Evolutionary conservation across 2,888 invertebrate species (phyloP), one percentile per base, ranked within the genome.

Genomic region (Harpagoxenus sublaevis): DNA sequence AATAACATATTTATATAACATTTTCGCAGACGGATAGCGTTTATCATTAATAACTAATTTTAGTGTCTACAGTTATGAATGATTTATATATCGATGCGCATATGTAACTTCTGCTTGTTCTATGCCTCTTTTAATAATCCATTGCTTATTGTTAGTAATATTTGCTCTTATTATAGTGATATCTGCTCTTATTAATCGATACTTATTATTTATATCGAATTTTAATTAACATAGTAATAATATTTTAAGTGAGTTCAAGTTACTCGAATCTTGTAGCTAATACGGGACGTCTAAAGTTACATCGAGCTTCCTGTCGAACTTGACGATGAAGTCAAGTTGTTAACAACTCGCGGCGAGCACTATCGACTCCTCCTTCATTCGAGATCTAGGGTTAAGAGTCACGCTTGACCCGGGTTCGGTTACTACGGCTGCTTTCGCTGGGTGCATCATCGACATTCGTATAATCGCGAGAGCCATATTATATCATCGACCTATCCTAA

Each of bases 401-500:
- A 57, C 57, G 74, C n/a, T 57, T 70, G 57, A 79, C 15, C 23
- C 35, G 28, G 39, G 18, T 51, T 71, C 18, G 8, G 10, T 79
- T 79, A 48, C 35, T n/a, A 31, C 23, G 18, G 1, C 1, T 10
- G 55, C 23, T 45, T 45, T 57, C 23, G 57, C 23, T 68, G 10
- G 31, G 9, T 71, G 60, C 74, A 60, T 12, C 79, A 71, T 78
- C 23, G 53, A 48, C n/a, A 70, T 18, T 28, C 42, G 66, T 28
- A 79, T 28, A 79, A 73, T 73, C 35, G 12, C 35, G 45, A 48
- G 83, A 83, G 68, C 79, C 79, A 84, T 87, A 88, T 89, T 88
- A 85, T 84, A 81, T 88, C 86, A 87, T 87, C 84, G 83, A 88
- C 77, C 85, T 87, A 78, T 84, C 65, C 68, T 68, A 83, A 88